Conservation (phyloP, 2,797 vertebrate species). For the Xiphophorus birchmanni region DNA sequence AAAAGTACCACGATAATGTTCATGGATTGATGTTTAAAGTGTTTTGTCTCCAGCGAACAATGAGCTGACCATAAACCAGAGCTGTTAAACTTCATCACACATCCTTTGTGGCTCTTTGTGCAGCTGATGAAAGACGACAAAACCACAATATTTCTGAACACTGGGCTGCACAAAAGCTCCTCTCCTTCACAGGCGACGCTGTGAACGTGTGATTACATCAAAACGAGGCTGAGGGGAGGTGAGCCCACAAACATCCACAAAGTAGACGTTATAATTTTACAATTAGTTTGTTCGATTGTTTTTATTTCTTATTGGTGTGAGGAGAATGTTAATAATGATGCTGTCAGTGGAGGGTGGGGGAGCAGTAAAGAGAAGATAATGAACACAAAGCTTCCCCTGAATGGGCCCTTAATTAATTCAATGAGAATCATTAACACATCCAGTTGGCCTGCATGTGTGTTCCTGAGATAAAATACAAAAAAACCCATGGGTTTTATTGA, state of each 20-base stretch:
- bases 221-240: not conserved
- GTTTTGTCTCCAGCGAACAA: constrained; percentile 8
- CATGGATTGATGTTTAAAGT: not conserved
- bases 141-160: constrained; percentile 1
- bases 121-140: constrained; percentile 14
- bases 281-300: constrained; percentile 46
- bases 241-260: constrained; percentile 24
- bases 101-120: constrained; percentile 3
- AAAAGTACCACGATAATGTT: no score
- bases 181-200: constrained; percentile 9
- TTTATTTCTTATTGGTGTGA: constrained; percentile 39
- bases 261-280: constrained; percentile 50
- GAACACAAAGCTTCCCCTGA: constrained; percentile 50
- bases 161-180: constrained; percentile 13
- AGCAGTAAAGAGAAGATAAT: constrained; percentile 47
- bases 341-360: constrained; percentile 2
- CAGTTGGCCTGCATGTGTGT: constrained; percentile 33
- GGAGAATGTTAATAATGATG: constrained; percentile 46
- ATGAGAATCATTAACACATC: constrained; percentile 41
- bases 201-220: constrained; percentile 24
- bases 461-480: constrained; percentile 30
- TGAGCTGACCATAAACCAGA: constrained; percentile 5
- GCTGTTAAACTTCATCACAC: constrained; percentile 17
- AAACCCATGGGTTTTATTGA: constrained; percentile 5
- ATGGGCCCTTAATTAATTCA: constrained; percentile 53